These are phyloP conservation scores for Seladonia tumulorum DNA, from an alignment of 2,888 invertebrate genomes.

Conservation along the genomic window DNA sequence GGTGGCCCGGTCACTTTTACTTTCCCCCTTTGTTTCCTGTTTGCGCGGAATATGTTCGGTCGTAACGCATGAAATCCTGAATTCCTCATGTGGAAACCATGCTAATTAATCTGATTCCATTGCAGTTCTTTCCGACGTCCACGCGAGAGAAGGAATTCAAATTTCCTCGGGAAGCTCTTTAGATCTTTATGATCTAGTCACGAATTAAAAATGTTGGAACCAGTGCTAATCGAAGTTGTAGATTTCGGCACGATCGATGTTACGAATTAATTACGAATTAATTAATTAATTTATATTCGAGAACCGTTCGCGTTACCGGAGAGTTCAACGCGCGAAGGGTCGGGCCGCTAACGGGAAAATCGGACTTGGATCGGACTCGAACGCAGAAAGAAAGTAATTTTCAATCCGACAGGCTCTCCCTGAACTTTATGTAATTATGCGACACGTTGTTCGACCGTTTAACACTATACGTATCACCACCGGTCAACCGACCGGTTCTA, in stretches of 20 bases:
- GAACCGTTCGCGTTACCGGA: neutral
- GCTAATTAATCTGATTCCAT: neutral
- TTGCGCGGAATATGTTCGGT: neutral
- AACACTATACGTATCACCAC: no score
- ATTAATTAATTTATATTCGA: neutral
- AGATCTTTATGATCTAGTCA: no score
- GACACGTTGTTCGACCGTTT: neutral
- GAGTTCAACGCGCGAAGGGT: neutral
- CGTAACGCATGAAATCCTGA: neutral
- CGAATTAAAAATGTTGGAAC: no score
- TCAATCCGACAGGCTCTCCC: neutral
- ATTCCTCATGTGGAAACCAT: neutral
- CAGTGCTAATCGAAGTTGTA: neutral
- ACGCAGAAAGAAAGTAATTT: constrained; percentile 25
- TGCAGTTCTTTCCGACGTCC: neutral
- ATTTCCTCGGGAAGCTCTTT: neutral
- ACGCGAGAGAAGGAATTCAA: neutral
- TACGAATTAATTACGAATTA: neutral
- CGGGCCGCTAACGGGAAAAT: constrained; percentile 4
- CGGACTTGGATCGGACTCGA: neutral
- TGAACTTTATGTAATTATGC: constrained; percentile 16
- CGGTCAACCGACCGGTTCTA: no score
- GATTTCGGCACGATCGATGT: neutral
- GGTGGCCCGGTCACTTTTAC: constrained; percentile 41
- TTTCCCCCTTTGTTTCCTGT: constrained; percentile 44